These are phyloP conservation scores for Porites lutea DNA, from an alignment of 64 coral and sea anemone genomes.

Conservation along the genomic window DNA sequence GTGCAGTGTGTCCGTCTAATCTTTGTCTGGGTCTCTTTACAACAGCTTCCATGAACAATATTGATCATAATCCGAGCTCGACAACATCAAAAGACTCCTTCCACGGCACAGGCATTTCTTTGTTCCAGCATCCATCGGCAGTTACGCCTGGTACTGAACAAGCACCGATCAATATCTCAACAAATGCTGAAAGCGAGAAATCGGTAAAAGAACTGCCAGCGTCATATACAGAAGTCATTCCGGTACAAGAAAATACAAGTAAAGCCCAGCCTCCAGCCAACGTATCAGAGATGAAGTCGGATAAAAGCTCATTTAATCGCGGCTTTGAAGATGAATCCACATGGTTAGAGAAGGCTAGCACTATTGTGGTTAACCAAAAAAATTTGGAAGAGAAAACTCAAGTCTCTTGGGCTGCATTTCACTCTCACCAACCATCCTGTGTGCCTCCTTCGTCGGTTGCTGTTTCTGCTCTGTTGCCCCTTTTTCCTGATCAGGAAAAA, in stretches of 20 bases:
- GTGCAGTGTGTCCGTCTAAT: slow-evolving; percentile 11
- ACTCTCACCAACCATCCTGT: neutral
- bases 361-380: neutral
- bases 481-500: slow-evolving; percentile 62
- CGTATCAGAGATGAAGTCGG: neutral
- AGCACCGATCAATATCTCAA: too few relatives aligned
- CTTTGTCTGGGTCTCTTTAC: neutral
- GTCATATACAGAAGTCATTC: neutral
- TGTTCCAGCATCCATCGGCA: too few relatives aligned
- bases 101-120: too few relatives aligned
- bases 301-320: neutral
- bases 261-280: neutral
- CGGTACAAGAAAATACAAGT: neutral
- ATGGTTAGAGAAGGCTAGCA: neutral
- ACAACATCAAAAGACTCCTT: neutral
- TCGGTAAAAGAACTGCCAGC: neutral
- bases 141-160: too few relatives aligned
- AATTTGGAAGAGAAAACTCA: neutral
- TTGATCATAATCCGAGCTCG: neutral
- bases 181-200: too few relatives aligned
- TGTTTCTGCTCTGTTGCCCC: slow-evolving; percentile 26
- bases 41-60: neutral
- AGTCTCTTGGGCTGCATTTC: neutral
- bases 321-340: neutral
- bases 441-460: neutral